Conservation (phyloP, 2,113 vertebrate genomes). For the Oncorhynchus nerka region DNA sequence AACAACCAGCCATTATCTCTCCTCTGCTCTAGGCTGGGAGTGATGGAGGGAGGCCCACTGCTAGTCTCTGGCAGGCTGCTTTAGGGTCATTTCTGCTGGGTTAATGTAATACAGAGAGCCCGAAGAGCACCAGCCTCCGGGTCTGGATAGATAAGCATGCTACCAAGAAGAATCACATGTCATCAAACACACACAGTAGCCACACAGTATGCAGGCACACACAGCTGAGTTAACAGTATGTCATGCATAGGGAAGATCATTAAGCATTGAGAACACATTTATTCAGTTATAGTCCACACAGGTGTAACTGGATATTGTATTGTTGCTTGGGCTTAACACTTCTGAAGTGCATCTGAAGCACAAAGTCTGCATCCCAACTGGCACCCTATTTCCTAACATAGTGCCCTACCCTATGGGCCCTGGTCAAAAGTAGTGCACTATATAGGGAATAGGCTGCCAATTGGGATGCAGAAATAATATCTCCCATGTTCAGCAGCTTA, state of each 20-base stretch:
- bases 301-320: slow-evolving; percentile 1
- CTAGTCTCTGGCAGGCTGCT: background rate
- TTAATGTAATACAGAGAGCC: slow-evolving; percentile 1
- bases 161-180: too few species aligned
- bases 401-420: too few species aligned
- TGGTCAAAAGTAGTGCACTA: too few species aligned
- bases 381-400: too few species aligned
- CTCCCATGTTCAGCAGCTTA: background rate
- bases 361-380: too few species aligned
- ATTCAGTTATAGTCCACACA: background rate
- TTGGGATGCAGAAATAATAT: background rate
- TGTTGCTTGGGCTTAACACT: background rate
- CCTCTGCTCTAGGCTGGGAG: background rate
- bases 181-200: too few species aligned
- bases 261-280: background rate
- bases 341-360: background rate
- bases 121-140: background rate
- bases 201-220: background rate
- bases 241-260: background rate
- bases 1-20: background rate
- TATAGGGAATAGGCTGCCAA: too few species aligned
- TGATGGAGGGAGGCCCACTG: background rate
- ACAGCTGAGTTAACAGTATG: background rate
- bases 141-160: background rate
- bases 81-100: background rate